Evolutionary conservation across 2,888 invertebrate genomes (phyloP).

Genomic region (Aelia acuminata): DNA sequence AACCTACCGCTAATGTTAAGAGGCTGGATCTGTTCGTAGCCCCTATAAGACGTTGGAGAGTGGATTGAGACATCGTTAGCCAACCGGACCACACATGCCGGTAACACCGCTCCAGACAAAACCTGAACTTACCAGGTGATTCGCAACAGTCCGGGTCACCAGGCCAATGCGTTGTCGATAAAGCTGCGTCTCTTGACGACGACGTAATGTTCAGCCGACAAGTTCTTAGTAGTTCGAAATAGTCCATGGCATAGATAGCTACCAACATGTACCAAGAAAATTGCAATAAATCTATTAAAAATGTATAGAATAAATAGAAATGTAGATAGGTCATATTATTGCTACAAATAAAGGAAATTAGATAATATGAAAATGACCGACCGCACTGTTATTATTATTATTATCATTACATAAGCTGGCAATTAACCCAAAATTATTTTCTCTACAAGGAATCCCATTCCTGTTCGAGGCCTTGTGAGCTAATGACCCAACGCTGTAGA

Average conservation of each 20-base stretch:
- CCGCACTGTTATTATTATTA: neutral
- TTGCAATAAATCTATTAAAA: neutral
- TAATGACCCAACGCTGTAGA: neutral
- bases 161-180: slow-evolving; percentile 14
- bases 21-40: neutral
- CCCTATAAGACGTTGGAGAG: neutral
- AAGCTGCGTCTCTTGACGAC: neutral
- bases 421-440: neutral
- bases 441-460: neutral
- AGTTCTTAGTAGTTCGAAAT: neutral
- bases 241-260: too few relatives aligned
- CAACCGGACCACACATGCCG: neutral
- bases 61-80: slow-evolving; percentile 2
- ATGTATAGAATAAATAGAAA: too few relatives aligned
- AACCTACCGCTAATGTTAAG: neutral
- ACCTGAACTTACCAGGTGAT: neutral
- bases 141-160: neutral
- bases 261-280: neutral
- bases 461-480: neutral
- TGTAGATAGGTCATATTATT: neutral
- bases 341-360: neutral
- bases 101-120: slow-evolving; percentile 8
- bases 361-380: neutral
- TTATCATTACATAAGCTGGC: neutral
- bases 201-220: neutral